A percentile compares a stretch with the other conserved stretches of the same genome.
Evolutionary conservation across 2,797 vertebrate species (phyloP).

Genomic region (Gadopsis marmoratus): DNA sequence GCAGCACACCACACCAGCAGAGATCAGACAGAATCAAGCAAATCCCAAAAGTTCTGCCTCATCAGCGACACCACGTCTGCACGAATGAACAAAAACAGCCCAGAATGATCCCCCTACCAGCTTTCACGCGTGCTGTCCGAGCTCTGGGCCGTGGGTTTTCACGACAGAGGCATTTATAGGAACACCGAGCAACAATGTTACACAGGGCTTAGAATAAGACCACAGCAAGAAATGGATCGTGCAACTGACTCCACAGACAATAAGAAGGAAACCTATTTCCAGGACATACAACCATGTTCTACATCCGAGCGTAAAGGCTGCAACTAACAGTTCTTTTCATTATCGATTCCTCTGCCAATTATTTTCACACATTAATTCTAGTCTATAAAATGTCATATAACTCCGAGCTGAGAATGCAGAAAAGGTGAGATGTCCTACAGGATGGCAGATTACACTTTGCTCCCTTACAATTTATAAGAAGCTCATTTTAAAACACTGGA

Average conservation of each 20-base stretch:
- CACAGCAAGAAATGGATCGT: background rate
- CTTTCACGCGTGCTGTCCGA: background rate
- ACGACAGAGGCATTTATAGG: background rate
- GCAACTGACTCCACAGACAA: background rate
- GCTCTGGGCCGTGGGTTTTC: background rate
- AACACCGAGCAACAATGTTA: background rate
- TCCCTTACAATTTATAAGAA: too few species aligned
- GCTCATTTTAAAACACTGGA: too few species aligned
- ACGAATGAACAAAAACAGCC: constrained; percentile 1
- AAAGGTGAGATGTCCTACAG: too few species aligned
- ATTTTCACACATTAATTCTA: too few species aligned
- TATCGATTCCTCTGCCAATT: too few species aligned
- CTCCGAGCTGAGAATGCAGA: too few species aligned
- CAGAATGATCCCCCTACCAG: background rate
- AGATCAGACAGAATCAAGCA: constrained; percentile 9
- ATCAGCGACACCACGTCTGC: background rate
- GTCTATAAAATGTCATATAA: too few species aligned
- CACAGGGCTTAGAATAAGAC: background rate
- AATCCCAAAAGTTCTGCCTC: background rate
- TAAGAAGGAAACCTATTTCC: background rate
- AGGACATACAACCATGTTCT: constrained; percentile 19
- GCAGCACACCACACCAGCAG: constrained; percentile 5
- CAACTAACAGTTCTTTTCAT: too few species aligned
- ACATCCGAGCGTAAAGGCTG: constrained; percentile 10
- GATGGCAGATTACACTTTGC: too few species aligned